Base-by-base conservation (phyloP, 1,140 invertebrate species). In the Pseudomyrmex gracilis region DNA sequence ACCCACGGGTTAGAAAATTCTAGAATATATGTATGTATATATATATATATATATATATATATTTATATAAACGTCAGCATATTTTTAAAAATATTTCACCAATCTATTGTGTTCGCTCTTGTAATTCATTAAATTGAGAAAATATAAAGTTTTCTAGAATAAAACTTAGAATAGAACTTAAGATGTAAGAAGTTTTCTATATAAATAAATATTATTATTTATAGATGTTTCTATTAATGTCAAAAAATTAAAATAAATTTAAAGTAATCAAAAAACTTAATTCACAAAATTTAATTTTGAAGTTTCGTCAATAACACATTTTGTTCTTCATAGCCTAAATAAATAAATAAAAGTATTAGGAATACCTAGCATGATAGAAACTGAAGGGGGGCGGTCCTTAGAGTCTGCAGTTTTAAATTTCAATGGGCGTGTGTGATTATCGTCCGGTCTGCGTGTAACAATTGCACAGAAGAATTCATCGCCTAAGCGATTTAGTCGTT, bases 341-440 rank as follows among this genome's bases (percentile, higher is more conserved):
- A 68, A 47, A 45, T 13, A 53, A 10, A 71, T 58, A 51, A 22
- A 64, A 53, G 4, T 53, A 17, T 64, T 17, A 1, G 0, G 13
- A 67, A 43, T 55, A 5, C 53, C 12, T 47, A 66, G 17, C 10
- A n/a, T 34, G 67, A 70, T 78, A 70, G 58, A n/a, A 58, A 12
- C 17, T 78, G 47, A 9, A 12, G 49, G 12, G 66, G 61, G 76
- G 76, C 76, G 76, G 76, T 58, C 53, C 60, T 80, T 3, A 17
- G 12, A 9, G 15, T 58, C 66, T 80, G 76, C 43, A 71, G 76
- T 80, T 80, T 80, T 80, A 80, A 12, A 1, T 80, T 73, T 82
- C 68, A 64, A 15, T 82, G 68, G 80, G 80, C 80, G 80, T 74
- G 60, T 66, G 34, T 34, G 10, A 55, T 76, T 76, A 83, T 63